Base-by-base conservation (phyloP, 2,797 vertebrate species). In the Channa striata region DNA sequence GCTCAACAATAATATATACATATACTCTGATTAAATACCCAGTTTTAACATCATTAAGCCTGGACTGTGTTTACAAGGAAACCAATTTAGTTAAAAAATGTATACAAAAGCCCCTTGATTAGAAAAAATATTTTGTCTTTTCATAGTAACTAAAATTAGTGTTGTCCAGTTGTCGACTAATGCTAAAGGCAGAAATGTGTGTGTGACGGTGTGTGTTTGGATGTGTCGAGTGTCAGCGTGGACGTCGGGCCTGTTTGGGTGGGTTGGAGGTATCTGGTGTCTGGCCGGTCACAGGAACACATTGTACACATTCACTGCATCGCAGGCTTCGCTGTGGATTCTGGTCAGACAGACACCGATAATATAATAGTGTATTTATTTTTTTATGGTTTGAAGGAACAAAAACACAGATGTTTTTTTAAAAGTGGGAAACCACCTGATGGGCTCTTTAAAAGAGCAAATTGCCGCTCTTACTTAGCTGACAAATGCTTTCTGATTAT, bases 231-330 rank as follows among this genome's bases (percentile, higher is more conserved):
- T 81, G 82, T 83, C 85, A 54, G 82, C 36, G 9, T 85, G 80
- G 53, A 81, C 90, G 83, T 59, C 89, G 57, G 87, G 82, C 89
- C 86, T 75, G 74, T 79, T 68, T 59, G 51, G 75, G 74, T 52
- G 80, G 65, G 65, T 65, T 58, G 65, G 54, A 44, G 72, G 78
- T 91, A 72, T 91, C 84, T 51, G 77, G 68, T 92, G 39, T 90
- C 91, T 12, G 39, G 42, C 71, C 49, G 72, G 78, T 84, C 82
- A 84, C 72, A 78, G 64, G 58, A 83, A 80, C 57, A 76, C 87
- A 87, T 86, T 79, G 40, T 72, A 61, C 47, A 70, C 82, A 87
- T 89, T 87, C 69, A 63, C 11, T 34, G 60, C 53, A 7, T 51
- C 40, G 20, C 33, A 5, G 39, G 1, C 42, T 0, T 69, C 48